These are phyloP conservation scores for Portunus trituberculatus DNA, from an alignment of 1,140 invertebrate species.

Conservation along the genomic window DNA sequence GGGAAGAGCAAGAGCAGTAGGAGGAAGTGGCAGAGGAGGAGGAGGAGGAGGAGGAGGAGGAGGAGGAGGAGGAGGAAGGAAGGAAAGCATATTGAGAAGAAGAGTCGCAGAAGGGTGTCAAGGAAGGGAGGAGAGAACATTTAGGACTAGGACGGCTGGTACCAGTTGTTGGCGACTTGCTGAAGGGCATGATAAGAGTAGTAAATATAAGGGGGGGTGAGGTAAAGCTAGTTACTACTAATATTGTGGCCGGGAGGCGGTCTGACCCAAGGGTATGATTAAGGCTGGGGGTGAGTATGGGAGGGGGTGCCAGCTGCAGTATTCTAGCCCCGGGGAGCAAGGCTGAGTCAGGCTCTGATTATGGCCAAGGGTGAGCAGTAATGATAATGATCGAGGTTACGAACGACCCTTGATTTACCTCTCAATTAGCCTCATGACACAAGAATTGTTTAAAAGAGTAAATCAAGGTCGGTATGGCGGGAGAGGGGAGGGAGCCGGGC, in stretches of 20 bases:
- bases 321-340: background rate
- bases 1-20: background rate
- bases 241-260: conserved; percentile 8
- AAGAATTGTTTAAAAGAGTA: conserved; percentile 24
- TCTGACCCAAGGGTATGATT: conserved; percentile 10
- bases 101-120: background rate
- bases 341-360: conserved; percentile 1
- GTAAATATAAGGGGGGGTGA: conserved; percentile 36
- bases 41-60: background rate
- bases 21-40: background rate
- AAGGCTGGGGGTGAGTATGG: background rate
- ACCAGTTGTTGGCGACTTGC: conserved; percentile 32
- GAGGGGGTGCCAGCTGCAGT: conserved; percentile 25
- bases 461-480: background rate
- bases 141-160: conserved; percentile 35
- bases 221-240: background rate
- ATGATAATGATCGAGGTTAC: background rate
- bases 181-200: conserved; percentile 16
- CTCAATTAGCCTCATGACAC: conserved; percentile 21
- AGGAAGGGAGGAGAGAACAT: background rate
- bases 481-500: background rate
- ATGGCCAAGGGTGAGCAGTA: conserved; percentile 18
- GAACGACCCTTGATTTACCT: conserved; percentile 20
- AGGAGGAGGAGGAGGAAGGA: background rate
- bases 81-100: background rate